A percentile compares a stretch with the other conserved stretches of the same genome.
phyloP scores from a whole-genome alignment of 53 echinoderm and acorn worm genomes.

The Luidia sarsii region DNA sequence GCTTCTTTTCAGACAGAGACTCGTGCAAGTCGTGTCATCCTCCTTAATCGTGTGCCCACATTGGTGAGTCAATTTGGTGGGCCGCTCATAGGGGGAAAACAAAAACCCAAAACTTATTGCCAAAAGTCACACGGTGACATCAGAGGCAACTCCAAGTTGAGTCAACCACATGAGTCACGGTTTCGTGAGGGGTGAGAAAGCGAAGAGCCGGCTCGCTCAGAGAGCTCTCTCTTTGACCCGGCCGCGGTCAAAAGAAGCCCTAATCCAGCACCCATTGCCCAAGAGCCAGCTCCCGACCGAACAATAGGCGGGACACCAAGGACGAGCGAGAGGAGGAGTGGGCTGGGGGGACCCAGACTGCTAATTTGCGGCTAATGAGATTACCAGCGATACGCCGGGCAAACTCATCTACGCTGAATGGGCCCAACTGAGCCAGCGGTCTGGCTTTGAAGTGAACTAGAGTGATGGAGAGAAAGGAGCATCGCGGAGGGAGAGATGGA shows the following conservation, averaged over 20 bases:
- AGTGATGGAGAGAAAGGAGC: not conserved
- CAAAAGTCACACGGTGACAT: not conserved
- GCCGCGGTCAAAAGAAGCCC: not conserved
- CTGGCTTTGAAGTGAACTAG: not conserved
- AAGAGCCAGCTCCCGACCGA: too few relatives aligned
- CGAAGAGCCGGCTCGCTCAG: not conserved
- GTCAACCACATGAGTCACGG: not conserved
- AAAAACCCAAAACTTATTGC: not conserved
- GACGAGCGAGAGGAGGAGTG: too few relatives aligned
- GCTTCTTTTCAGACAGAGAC: too few relatives aligned
- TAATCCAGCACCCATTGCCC: not conserved
- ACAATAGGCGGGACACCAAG: too few relatives aligned
- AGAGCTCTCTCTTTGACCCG: constrained; percentile 6
- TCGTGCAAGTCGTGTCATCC: too few relatives aligned
- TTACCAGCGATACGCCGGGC: not conserved
- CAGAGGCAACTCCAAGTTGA: not conserved
- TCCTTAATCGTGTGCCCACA: not conserved
- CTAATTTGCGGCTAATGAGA: constrained; percentile 41
- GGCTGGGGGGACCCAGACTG: too few relatives aligned
- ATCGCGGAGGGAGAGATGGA: constrained; percentile 10
- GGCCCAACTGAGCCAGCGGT: not conserved
- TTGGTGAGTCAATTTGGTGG: not conserved
- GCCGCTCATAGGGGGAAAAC: not conserved
- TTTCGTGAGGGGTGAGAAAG: not conserved
- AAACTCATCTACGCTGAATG: constrained; percentile 17